phyloP scores from a whole-genome alignment of 1,140 invertebrate species.

The Pachypeltis micranthus region DNA sequence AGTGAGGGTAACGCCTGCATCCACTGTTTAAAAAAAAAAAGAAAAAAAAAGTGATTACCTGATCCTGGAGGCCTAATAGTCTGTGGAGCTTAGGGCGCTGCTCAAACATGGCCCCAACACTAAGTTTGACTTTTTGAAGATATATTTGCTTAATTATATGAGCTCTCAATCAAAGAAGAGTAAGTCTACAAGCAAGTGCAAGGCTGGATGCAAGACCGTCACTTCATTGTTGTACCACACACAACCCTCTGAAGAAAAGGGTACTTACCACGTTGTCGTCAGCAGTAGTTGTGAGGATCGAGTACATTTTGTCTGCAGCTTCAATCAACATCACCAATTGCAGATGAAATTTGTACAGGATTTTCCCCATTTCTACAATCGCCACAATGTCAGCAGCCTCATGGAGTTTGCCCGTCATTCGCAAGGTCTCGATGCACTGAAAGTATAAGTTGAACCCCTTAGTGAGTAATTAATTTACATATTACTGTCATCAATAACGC shows the following conservation, averaged over 20 bases:
- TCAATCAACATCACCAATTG: conserved; percentile 83
- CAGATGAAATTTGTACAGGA: conserved; percentile 86
- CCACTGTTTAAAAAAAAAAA: no score
- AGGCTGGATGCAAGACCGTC: background rate
- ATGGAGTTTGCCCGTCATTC: conserved; percentile 60
- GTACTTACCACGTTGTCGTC: conserved; percentile 37
- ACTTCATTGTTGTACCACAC: background rate
- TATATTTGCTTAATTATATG: no score
- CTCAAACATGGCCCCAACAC: no score
- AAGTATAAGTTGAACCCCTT: no score
- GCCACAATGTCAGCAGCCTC: conserved; percentile 44
- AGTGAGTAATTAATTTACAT: no score
- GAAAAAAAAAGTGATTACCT: no score
- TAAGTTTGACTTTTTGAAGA: no score
- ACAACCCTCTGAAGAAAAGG: background rate
- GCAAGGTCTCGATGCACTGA: conserved; percentile 60
- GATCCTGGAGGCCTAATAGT: no score
- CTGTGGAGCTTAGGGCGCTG: no score
- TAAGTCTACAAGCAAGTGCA: background rate
- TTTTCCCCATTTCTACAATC: conserved; percentile 61
- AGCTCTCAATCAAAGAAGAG: background rate
- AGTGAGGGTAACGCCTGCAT: no score
- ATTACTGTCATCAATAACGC: no score
- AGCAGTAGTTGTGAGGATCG: conserved; percentile 43
- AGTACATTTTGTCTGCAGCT: conserved; percentile 80